Base-by-base conservation (phyloP, 2,113 vertebrate species). In the Ceyx cyanopectus region DNA sequence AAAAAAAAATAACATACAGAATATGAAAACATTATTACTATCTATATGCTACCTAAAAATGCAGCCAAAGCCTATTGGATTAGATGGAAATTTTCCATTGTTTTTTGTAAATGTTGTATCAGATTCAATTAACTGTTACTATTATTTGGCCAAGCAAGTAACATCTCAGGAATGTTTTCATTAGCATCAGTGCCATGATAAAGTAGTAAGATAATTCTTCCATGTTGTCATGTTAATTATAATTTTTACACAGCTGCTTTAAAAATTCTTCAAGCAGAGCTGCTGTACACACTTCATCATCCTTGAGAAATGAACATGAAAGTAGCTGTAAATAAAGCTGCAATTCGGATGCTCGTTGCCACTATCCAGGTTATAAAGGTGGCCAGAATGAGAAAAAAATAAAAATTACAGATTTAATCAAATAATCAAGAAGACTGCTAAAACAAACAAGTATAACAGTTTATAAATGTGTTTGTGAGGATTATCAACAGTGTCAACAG, bases 351-450 rank as follows among this genome's bases (percentile, higher is more conserved):
- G 48, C 87, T 92, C 63, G 11, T 13, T 34, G 50, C 54, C 54
- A 46, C 43, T 67, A 85, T 56, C 48, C 67, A 83, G 40, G 70
- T 85, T 94, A 80, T 32, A 50, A 84, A 79, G 30, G 63, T 80
- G 67, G 72, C 76, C 37, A 87, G 86, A 84, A 74, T 72, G 21
- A 75, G 26, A 32, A 54, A 56, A 60, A 89, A 76, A 63, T 6
- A 70, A 87, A 66, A 75, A 58, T 62, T 81, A 13, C 27, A 68
- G 30, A 62, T 87, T 92, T 94, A 93, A 95, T 92, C 92, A 87
- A 81, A 40, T 57, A 10, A 66, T 85, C 6, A 3, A 77, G 26
- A 45, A 70, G 56, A 10, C 27, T 78, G 32, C 9, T 82, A 79
- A 87, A 89, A 89, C 41, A 87, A 92, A 40, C 14, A 69, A 24